Conservation (phyloP, 2,797 vertebrate species). For the Dromococcyx pavoninus region DNA sequence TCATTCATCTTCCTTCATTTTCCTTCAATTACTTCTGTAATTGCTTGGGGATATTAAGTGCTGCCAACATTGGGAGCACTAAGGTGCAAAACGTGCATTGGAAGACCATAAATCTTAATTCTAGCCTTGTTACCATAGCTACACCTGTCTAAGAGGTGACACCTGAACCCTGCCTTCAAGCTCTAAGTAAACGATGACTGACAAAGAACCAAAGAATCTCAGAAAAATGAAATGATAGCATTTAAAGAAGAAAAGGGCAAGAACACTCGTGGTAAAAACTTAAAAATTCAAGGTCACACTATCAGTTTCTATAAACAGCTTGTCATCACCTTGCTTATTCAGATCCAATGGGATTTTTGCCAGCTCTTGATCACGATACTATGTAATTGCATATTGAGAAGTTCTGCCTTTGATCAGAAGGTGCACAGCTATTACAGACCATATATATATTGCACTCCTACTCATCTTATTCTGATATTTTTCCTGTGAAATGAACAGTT, state of each 20-base stretch:
- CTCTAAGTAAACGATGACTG: neutral
- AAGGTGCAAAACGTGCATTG: neutral
- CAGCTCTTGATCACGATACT: neutral
- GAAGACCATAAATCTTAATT: neutral
- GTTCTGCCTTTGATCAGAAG: slow-evolving; percentile 8
- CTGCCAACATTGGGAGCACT: neutral
- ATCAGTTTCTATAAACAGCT: neutral
- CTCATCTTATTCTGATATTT: neutral
- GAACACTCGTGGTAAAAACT: neutral
- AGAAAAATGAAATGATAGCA: neutral
- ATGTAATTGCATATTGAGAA: neutral
- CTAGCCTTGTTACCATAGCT: slow-evolving; percentile 51
- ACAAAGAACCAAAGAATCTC: neutral
- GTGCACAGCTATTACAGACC: neutral
- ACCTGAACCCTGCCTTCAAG: neutral
- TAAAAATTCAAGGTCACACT: neutral
- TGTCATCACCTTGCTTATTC: neutral
- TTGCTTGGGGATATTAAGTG: neutral
- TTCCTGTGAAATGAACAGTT: neutral
- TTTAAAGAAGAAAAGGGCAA: neutral
- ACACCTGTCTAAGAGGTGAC: neutral
- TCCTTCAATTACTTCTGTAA: neutral
- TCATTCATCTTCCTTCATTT: neutral
- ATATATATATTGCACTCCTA: neutral
- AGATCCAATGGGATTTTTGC: neutral